Percentiles rank a stretch among this genome's conserved stretches.
Evolutionary conservation across 2,888 invertebrate genomes (phyloP).

Genomic region (Alloscopus bannaensis): DNA sequence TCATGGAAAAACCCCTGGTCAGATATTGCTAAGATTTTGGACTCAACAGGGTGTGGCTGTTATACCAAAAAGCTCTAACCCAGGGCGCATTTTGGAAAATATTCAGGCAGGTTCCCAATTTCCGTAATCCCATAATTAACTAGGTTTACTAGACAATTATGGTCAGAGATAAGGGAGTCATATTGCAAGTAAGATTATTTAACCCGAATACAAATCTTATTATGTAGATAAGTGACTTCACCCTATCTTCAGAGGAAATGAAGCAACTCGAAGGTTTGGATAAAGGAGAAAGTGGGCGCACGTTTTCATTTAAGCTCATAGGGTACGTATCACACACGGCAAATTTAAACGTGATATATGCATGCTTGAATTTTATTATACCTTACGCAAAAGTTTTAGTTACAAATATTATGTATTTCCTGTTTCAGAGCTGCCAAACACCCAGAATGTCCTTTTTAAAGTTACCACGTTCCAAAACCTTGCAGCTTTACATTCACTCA

Average conservation of each 20-base stretch:
- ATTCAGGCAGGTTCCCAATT: constrained; percentile 78
- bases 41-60: constrained; percentile 84
- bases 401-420: too few species aligned
- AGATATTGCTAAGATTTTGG: constrained; percentile 84
- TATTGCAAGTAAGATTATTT: background rate
- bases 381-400: too few species aligned
- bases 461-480: too few species aligned
- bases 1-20: constrained; percentile 84
- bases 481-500: too few species aligned
- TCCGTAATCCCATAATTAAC: too few species aligned
- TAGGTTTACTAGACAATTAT: background rate
- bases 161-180: background rate
- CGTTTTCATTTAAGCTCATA: constrained; percentile 76
- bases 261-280: constrained; percentile 80
- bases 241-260: constrained; percentile 81
- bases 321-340: constrained; percentile 14
- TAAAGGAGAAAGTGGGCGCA: constrained; percentile 80
- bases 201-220: background rate
- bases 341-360: too few species aligned
- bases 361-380: too few species aligned
- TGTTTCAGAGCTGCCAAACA: constrained; percentile 39
- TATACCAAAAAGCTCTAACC: constrained; percentile 90
- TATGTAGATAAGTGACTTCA: constrained; percentile 81
- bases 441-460: constrained; percentile 51
- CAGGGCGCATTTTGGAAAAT: constrained; percentile 84